These are phyloP conservation scores for Diceros bicornis DNA, from an alignment of 2,797 vertebrate species.

Conservation along the genomic window DNA sequence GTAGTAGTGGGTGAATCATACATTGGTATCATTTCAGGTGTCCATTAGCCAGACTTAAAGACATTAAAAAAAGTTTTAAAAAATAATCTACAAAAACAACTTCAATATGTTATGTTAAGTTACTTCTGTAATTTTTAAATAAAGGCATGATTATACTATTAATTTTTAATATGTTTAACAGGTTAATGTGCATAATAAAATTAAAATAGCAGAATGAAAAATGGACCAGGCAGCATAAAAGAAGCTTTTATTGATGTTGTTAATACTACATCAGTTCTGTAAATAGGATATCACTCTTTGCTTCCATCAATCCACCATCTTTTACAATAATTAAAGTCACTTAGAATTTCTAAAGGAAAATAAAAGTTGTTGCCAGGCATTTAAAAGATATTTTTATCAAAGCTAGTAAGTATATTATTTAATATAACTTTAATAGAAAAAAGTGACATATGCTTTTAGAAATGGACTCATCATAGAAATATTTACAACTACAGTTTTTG, in stretches of 20 bases:
- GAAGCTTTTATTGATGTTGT: conserved; percentile 61
- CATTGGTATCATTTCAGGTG: conserved; percentile 33
- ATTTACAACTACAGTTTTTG: conserved; percentile 37
- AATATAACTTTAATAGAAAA: conserved; percentile 43
- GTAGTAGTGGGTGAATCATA: background rate
- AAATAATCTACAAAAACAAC: conserved; percentile 34
- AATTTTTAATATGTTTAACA: conserved; percentile 70
- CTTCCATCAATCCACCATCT: background rate
- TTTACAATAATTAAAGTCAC: conserved; percentile 71
- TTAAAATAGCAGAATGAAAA: conserved; percentile 68
- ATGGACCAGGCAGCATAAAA: conserved; percentile 48
- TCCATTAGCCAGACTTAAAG: background rate
- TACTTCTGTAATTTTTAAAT: conserved; percentile 44
- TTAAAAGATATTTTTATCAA: conserved; percentile 63
- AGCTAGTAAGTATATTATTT: conserved; percentile 45
- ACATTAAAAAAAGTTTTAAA: background rate
- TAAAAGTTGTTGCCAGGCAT: conserved; percentile 46
- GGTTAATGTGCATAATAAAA: conserved; percentile 71
- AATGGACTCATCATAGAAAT: conserved; percentile 55
- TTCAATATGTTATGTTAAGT: conserved; percentile 15
- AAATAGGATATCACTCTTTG: conserved; percentile 52
- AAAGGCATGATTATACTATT: conserved; percentile 43
- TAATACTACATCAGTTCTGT: conserved; percentile 55
- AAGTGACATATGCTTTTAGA: background rate
- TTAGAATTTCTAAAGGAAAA: conserved; percentile 58